phyloP scores from a whole-genome alignment of 2,113 vertebrate species.

The Hippolais icterina region DNA sequence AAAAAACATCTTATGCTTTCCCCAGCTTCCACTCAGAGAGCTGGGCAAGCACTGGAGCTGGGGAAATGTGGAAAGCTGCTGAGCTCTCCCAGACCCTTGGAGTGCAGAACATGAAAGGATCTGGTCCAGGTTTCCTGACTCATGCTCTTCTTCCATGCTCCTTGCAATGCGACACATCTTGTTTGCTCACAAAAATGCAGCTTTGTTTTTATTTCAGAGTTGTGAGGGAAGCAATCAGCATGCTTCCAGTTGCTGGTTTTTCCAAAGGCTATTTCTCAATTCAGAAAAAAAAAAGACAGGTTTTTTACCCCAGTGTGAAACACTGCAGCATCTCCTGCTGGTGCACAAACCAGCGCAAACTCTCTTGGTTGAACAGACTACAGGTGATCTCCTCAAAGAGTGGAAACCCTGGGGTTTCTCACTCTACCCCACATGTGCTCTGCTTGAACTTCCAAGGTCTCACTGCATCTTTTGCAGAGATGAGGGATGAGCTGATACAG shows the following conservation, averaged over 20 bases:
- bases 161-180: background rate
- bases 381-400: background rate
- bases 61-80: background rate
- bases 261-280: background rate
- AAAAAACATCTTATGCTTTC: background rate
- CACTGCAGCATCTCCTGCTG: background rate
- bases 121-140: background rate
- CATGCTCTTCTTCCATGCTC: background rate
- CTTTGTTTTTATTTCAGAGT: background rate
- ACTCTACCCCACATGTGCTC: accelerated
- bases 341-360: background rate
- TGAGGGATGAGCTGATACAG: accelerated
- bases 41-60: accelerated
- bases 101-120: background rate
- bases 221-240: background rate
- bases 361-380: background rate
- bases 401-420: background rate
- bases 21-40: background rate
- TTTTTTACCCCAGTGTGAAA: background rate
- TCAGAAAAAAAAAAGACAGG: background rate
- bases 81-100: background rate
- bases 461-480: background rate
- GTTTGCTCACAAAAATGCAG: background rate
- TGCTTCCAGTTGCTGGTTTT: background rate
- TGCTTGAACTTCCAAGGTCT: background rate